These are phyloP conservation scores for Albula goreensis DNA, from an alignment of 2,113 vertebrate species.

Conservation along the genomic window DNA sequence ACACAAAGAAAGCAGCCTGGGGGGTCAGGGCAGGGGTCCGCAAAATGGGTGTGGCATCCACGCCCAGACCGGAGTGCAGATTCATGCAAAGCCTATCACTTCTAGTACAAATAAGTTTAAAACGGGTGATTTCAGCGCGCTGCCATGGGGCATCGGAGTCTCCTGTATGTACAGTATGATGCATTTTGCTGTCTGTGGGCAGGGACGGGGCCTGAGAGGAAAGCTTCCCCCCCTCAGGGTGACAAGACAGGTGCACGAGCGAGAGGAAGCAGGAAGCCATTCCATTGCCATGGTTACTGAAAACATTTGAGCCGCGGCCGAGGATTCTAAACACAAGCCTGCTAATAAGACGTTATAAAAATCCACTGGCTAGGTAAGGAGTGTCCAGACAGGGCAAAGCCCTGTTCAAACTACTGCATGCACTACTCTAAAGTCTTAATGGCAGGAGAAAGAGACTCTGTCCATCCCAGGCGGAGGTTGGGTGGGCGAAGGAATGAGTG, in stretches of 20 bases:
- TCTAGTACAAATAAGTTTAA: not conserved
- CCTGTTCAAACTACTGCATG: constrained; percentile 32
- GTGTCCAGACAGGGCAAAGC: not conserved
- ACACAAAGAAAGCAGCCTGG: not conserved
- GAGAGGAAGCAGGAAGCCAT: not conserved
- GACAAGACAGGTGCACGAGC: not conserved
- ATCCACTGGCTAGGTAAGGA: not conserved
- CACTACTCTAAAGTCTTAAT: constrained; percentile 19
- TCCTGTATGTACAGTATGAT: not conserved
- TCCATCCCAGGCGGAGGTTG: not conserved
- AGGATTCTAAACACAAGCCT: constrained; percentile 10
- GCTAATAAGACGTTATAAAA: constrained; percentile 16
- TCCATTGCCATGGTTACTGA: not conserved
- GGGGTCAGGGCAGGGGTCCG: not conserved
- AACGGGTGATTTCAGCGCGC: not conserved
- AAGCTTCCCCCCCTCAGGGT: not conserved
- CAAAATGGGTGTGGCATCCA: not conserved
- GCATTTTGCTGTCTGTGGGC: not conserved
- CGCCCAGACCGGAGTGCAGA: not conserved
- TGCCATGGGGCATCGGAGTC: not conserved
- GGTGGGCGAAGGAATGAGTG: not conserved
- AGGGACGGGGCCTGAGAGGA: not conserved
- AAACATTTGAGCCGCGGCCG: not conserved
- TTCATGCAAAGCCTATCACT: constrained; percentile 18
- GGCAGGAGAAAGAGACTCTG: not conserved